Evolutionary conservation across 1,140 invertebrate species (phyloP).

Genomic region (Kradibia gibbosae): DNA sequence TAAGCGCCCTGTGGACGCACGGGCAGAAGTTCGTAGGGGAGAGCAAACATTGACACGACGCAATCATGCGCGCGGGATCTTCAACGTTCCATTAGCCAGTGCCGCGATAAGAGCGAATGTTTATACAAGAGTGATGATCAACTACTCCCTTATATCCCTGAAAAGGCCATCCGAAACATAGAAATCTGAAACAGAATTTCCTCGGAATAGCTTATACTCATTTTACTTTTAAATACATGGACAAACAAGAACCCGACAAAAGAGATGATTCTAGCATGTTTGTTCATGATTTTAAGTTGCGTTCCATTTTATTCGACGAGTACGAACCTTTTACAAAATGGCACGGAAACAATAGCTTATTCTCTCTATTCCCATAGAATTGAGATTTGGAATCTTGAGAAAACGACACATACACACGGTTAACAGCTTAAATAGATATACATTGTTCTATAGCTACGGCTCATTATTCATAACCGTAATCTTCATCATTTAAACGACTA

Average conservation of each 20-base stretch:
- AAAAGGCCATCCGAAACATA: conserved; percentile 27
- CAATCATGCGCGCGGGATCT: conserved; percentile 55
- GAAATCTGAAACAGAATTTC: conserved; percentile 30
- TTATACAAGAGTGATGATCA: conserved; percentile 46
- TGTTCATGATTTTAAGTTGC: background rate
- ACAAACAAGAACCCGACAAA: background rate
- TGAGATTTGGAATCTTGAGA: background rate
- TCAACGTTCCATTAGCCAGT: conserved; percentile 54
- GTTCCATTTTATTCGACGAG: background rate
- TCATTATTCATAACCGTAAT: background rate
- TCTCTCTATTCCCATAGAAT: background rate
- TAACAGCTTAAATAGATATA: background rate
- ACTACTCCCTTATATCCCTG: conserved; percentile 34
- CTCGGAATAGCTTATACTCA: background rate
- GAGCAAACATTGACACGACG: conserved; percentile 57
- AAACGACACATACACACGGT: background rate
- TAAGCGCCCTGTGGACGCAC: conserved; percentile 40
- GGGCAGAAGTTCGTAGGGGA: conserved; percentile 52
- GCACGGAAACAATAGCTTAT: background rate
- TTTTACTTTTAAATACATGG: conserved; percentile 23
- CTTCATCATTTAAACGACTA: background rate
- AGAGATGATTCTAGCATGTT: background rate
- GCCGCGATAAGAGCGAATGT: conserved; percentile 49
- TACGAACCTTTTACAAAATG: background rate
- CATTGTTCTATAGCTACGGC: background rate